Percentiles rank a stretch among this genome's conserved stretches.
Conservation (phyloP, 2,888 invertebrate species). For the Camptogramma bilineatum region DNA sequence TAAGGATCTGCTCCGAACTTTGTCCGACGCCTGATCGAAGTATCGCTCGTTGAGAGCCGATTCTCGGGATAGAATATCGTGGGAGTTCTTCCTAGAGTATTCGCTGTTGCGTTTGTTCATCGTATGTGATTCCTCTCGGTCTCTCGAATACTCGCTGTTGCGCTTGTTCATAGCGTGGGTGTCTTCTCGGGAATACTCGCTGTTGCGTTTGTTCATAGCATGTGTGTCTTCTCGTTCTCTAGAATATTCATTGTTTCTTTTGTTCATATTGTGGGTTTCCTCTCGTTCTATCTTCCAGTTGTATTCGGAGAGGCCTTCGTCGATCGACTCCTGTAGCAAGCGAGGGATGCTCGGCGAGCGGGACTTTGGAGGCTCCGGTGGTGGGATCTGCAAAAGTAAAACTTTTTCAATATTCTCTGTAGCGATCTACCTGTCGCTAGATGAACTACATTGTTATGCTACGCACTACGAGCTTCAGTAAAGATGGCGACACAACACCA, state of each 20-base stretch:
- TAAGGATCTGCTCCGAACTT: constrained; percentile 91
- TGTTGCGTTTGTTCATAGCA: constrained; percentile 25
- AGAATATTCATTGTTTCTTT: constrained; percentile 32
- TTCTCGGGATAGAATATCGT: constrained; percentile 91
- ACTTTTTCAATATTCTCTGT: neutral
- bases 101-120: constrained; percentile 54
- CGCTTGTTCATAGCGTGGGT: constrained; percentile 19
- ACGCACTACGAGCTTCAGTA: no score
- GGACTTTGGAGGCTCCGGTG: constrained; percentile 88
- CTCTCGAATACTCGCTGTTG: constrained; percentile 31
- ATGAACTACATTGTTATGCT: no score
- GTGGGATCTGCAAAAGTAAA: constrained; percentile 80
- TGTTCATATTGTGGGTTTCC: constrained; percentile 44
- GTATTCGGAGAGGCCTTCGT: constrained; percentile 74
- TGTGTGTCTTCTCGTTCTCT: constrained; percentile 15
- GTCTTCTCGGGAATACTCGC: constrained; percentile 23
- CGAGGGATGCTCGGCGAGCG: constrained; percentile 80
- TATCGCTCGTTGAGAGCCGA: constrained; percentile 95
- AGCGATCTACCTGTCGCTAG: no score
- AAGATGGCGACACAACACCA: no score
- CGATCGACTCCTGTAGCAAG: constrained; percentile 76
- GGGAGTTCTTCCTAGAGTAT: constrained; percentile 88
- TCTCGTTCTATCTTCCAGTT: constrained; percentile 78
- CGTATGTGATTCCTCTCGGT: constrained; percentile 13
- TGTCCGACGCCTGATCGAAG: constrained; percentile 90